Percentiles rank a stretch among this genome's conserved stretches.
These are phyloP conservation scores for Drosophila prolongata DNA, from an alignment of 2,888 invertebrate species.

Conservation along the genomic window DNA sequence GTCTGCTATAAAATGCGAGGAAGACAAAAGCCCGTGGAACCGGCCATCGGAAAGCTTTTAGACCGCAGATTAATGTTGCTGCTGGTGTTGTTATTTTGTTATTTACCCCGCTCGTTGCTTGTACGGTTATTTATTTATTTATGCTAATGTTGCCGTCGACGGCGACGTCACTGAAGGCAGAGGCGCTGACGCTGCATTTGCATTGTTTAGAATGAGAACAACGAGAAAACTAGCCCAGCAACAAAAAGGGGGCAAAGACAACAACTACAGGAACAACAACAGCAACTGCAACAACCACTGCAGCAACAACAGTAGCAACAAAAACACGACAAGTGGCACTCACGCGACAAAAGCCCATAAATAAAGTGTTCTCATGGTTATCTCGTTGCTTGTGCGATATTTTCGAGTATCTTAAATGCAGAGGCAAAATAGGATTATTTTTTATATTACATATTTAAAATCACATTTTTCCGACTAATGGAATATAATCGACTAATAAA, in stretches of 20 bases:
- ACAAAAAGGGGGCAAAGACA: constrained; percentile 28
- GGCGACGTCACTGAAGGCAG: constrained; percentile 23
- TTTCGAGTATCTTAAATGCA: constrained; percentile 21
- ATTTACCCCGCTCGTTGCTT: constrained; percentile 60
- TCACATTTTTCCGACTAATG: too few relatives aligned
- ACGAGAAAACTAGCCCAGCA: constrained; percentile 42
- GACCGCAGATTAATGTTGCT: constrained; percentile 58
- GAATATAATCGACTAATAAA: too few relatives aligned
- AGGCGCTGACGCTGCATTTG: constrained; percentile 57
- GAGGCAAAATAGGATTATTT: neutral
- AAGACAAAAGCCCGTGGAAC: constrained; percentile 45
- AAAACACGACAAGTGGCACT: constrained; percentile 56
- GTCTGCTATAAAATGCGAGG: constrained; percentile 19
- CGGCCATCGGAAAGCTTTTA: constrained; percentile 42
- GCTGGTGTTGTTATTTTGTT: constrained; percentile 48
- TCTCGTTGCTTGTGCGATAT: constrained; percentile 46
- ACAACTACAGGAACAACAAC: constrained; percentile 23
- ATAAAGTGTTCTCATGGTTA: constrained; percentile 70
- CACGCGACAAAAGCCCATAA: constrained; percentile 68
- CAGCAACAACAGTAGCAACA: constrained; percentile 20
- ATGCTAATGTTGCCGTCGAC: constrained; percentile 68
- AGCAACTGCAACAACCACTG: constrained; percentile 7
- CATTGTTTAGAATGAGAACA: constrained; percentile 77
- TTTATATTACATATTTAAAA: too few relatives aligned
- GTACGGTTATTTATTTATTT: constrained; percentile 77